Evolutionary conservation across 2,888 invertebrate species (phyloP), one percentile per base, ranked within the genome.

Genomic region (Pollenia griseotomentosa): DNA sequence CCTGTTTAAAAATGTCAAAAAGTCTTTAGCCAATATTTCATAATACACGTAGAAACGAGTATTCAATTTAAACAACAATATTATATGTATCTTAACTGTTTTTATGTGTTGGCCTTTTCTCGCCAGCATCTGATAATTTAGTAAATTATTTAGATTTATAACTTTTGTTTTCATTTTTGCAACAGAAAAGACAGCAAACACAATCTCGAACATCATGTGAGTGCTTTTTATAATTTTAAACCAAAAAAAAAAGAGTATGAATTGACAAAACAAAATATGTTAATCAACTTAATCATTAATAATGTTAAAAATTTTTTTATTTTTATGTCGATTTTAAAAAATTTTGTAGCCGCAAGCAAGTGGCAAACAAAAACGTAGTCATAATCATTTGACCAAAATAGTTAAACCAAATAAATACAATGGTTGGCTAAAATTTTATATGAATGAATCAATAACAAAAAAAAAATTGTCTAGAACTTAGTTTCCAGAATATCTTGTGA

Each of bases 1-100:
- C 83, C 66, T 53, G 83, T 84, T 84, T 78, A 73, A 59, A 74
- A 84, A 84, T 84, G 83, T 84, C 83, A 84, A 84, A 78, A 78
- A 59, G 73, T 73, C 44, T 66, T 73, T 65, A 79, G 51, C 44
- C 11, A 73, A 68, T 73, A 84, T 78, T 73, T 78, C 78, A 73
- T 84, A 84, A 84, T 53, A 84, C n/a, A 19, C 44, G 12, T 40
- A 42, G 11, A 8, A 19, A 53, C 16, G 23, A 44, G 71, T 65
- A 40, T 81, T 71, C 40, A 65, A 71, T 46, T 55, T 63, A 44
- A 81, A 75, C 44, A 44, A 42, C 14, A 63, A 40, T 51, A 40
- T 14, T 46, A 23, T 0, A 65, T 12, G 16, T 61, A 55, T 46
- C 44, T 33, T 12, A 46, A 46, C n/a, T 46, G 19, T 46, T n/a